Conservation (phyloP, 2,113 vertebrate genomes). For the Scopus umbretta region DNA sequence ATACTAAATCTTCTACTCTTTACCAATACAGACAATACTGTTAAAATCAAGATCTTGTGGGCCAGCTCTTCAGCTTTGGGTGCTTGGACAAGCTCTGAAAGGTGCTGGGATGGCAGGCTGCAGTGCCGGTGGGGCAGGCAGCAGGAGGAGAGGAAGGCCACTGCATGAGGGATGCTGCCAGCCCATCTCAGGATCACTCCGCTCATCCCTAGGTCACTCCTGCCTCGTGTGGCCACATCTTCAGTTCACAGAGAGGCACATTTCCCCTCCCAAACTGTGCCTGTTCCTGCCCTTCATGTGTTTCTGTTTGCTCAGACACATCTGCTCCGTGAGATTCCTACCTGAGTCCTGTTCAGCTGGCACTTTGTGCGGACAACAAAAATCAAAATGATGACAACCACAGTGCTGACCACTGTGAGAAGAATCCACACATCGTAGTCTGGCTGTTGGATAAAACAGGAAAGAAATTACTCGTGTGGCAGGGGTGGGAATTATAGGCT, state of each 20-base stretch:
- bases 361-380: conserved; percentile 86
- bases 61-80: not conserved
- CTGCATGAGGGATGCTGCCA: not conserved
- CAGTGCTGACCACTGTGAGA: conserved; percentile 86
- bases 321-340: conserved; percentile 29
- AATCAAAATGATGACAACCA: conserved; percentile 84
- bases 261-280: not conserved
- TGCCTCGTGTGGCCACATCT: not conserved
- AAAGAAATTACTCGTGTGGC: not conserved
- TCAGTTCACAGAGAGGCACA: not conserved
- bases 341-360: conserved; percentile 84
- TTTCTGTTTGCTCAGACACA: not conserved
- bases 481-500: not conserved
- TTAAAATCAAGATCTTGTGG: not conserved
- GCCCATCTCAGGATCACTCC: not conserved
- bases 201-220: not conserved
- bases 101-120: not conserved
- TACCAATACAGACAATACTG: not conserved
- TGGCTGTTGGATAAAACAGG: conserved; percentile 71
- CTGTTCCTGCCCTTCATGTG: not conserved
- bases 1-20: not conserved
- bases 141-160: not conserved
- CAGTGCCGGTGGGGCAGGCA: not conserved
- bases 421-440: conserved; percentile 93
- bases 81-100: not conserved